A percentile compares a stretch with the other conserved stretches of the same genome.
phyloP scores from a whole-genome alignment of 1,140 invertebrate species.

The Bactericera cockerelli region DNA sequence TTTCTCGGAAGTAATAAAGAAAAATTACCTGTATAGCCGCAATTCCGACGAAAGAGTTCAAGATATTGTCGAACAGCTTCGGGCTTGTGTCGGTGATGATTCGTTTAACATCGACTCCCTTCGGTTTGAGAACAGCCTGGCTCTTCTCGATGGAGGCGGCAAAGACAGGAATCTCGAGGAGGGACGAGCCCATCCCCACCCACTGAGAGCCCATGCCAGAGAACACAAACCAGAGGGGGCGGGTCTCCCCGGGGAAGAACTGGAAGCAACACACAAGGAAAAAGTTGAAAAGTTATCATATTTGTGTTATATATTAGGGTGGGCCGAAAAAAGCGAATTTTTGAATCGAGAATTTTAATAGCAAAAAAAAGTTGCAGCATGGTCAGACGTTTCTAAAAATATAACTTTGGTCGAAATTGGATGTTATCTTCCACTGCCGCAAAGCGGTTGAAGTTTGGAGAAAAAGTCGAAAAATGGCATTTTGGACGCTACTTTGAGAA shows the following conservation, averaged over 20 bases:
- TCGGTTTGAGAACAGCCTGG: slow-evolving; percentile 49
- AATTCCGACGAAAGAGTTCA: slow-evolving; percentile 82
- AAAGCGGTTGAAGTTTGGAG: not conserved
- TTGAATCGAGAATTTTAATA: no score
- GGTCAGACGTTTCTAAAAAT: no score
- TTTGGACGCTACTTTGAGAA: no score
- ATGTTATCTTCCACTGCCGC: no score
- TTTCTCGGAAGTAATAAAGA: no score
- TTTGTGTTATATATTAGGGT: no score
- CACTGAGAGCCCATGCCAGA: slow-evolving; percentile 85
- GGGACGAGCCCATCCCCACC: slow-evolving; percentile 57
- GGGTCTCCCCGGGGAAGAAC: slow-evolving; percentile 39
- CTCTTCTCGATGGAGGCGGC: slow-evolving; percentile 54
- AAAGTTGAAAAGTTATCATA: no score
- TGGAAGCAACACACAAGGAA: slow-evolving; percentile 29
- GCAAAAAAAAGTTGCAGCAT: no score
- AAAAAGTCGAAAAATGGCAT: no score
- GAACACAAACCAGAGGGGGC: slow-evolving; percentile 75
- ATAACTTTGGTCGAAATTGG: no score
- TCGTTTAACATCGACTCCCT: slow-evolving; percentile 59
- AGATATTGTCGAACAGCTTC: slow-evolving; percentile 58
- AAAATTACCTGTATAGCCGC: slow-evolving; percentile 63
- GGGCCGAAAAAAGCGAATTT: no score
- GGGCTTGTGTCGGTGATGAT: slow-evolving; percentile 60
- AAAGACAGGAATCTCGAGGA: slow-evolving; percentile 55